A percentile compares a stretch with the other conserved stretches of the same genome.
phyloP scores from a whole-genome alignment of 2,113 vertebrate species.

The Hemicordylus capensis region DNA sequence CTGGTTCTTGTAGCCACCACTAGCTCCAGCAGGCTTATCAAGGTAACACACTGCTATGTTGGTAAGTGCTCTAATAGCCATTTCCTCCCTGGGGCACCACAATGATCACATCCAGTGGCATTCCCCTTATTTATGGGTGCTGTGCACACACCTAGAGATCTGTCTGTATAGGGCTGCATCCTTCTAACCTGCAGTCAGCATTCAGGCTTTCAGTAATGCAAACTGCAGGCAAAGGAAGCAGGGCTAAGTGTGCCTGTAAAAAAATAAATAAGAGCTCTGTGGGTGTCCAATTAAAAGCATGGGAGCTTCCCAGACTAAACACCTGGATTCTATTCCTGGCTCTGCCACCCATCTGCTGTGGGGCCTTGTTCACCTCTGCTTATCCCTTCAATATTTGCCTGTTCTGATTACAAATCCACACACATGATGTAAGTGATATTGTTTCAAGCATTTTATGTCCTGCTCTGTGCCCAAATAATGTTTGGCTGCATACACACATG shows the following conservation, averaged over 20 bases:
- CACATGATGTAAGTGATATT: background rate
- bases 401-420: background rate
- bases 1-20: background rate
- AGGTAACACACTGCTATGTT: constrained; percentile 27
- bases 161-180: constrained; percentile 9
- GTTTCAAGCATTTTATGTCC: background rate
- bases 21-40: constrained; percentile 24
- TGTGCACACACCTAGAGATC: constrained; percentile 30
- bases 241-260: background rate
- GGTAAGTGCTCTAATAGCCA: constrained; percentile 29
- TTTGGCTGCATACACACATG: background rate
- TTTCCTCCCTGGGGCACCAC: constrained; percentile 18
- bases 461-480: background rate
- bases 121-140: constrained; percentile 29
- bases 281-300: constrained; percentile 27
- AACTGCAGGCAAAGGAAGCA: background rate
- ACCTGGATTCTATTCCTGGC: constrained; percentile 13
- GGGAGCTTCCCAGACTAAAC: constrained; percentile 23
- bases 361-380: background rate
- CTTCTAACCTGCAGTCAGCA: background rate
- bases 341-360: background rate
- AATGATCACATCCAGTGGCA: constrained; percentile 33
- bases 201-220: constrained; percentile 17
- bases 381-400: background rate
- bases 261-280: background rate